Conservation (phyloP, 2,797 vertebrate genomes). For the Mormyrus hasselquistii region DNA sequence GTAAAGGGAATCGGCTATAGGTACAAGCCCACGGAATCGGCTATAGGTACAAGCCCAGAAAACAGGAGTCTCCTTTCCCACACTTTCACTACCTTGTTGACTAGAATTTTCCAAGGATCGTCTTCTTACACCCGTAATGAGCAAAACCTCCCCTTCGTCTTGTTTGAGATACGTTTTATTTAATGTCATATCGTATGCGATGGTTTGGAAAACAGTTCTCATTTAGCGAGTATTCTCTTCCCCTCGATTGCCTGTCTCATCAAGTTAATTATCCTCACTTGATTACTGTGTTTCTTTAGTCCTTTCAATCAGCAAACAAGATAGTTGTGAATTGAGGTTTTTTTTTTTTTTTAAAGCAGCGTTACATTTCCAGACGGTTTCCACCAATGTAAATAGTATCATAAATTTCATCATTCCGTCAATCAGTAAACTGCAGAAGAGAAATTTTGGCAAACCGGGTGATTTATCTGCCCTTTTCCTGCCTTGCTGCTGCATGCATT, state of each 20-base stretch:
- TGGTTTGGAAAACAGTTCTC: neutral
- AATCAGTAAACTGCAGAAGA: neutral
- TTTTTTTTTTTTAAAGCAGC: neutral
- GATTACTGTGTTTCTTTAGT: slow-evolving; percentile 7
- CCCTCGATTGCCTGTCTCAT: neutral
- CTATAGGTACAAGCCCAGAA: neutral
- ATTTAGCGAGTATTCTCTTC: neutral
- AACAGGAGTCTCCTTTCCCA: neutral
- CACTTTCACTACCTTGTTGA: neutral
- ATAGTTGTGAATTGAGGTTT: neutral
- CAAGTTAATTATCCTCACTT: slow-evolving; percentile 7
- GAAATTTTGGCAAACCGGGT: neutral
- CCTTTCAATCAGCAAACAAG: neutral
- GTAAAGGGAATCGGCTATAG: neutral
- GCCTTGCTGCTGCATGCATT: neutral
- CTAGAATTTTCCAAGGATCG: neutral
- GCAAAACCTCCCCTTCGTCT: neutral
- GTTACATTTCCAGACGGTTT: neutral
- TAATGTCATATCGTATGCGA: neutral
- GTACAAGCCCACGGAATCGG: neutral
- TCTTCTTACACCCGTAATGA: neutral
- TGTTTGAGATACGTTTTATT: neutral
- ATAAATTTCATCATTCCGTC: neutral
- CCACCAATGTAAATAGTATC: neutral
- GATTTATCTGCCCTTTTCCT: neutral